phyloP scores from a whole-genome alignment of 2,888 invertebrate genomes.

The Campoletis raptor region DNA sequence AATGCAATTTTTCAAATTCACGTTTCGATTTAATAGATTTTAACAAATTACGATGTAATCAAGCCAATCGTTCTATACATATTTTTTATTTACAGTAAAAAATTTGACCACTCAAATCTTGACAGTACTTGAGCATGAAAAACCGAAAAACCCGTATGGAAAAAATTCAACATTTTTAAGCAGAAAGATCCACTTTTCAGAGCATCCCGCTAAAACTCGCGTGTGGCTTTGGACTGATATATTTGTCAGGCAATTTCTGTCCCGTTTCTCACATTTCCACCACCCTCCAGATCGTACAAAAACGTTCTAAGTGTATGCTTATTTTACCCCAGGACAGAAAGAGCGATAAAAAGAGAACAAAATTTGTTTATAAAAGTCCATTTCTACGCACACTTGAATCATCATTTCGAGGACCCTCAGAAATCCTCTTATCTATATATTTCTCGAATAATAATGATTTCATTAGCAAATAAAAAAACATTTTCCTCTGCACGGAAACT shows the following conservation, averaged over 20 bases:
- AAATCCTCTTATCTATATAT: not conserved
- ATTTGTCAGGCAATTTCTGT: constrained; percentile 71
- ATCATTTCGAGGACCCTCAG: not conserved
- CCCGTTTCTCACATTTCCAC: constrained; percentile 66
- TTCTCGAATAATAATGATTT: not conserved
- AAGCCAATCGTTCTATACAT: not conserved
- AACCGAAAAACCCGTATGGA: not conserved
- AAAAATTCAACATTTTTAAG: not conserved
- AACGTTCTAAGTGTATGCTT: constrained; percentile 47
- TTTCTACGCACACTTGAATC: not conserved
- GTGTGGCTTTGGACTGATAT: constrained; percentile 74
- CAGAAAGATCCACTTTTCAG: not conserved
- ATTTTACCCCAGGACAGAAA: constrained; percentile 40
- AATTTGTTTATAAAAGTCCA: constrained; percentile 4
- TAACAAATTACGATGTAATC: not conserved
- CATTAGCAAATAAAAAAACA: not conserved
- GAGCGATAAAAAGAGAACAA: constrained; percentile 5
- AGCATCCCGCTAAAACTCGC: constrained; percentile 66
- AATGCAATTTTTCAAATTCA: not conserved
- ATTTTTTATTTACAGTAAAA: too few species aligned
- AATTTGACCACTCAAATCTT: not conserved
- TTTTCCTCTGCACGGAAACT: not conserved
- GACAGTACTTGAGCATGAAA: not conserved
- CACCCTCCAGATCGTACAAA: constrained; percentile 61
- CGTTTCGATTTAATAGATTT: not conserved